Percentiles rank a stretch among this genome's conserved stretches.
Evolutionary conservation across 2,113 vertebrate species (phyloP).

Genomic region (pig (Sus scrofa)): T2T-Sscrofa CM000812.6:242854501-242855000

Average conservation of each 20-base stretch:
- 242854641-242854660: not conserved
- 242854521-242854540: slow-evolving; percentile 47
- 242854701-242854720: slow-evolving; percentile 2
- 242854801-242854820: slow-evolving; percentile 65
- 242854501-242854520: slow-evolving; percentile 63
- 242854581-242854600: not conserved
- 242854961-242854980: slow-evolving; percentile 46
- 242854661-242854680: not conserved
- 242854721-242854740: slow-evolving; percentile 68
- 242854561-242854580: slow-evolving; percentile 40
- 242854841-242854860: slow-evolving; percentile 60
- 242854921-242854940: slow-evolving; percentile 75
- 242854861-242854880: slow-evolving; percentile 46
- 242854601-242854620: slow-evolving; percentile 46
- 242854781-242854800: slow-evolving; percentile 58
- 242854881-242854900: slow-evolving; percentile 47
- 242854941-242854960: slow-evolving; percentile 62
- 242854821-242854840: slow-evolving; percentile 77
- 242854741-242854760: slow-evolving; percentile 63
- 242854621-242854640: not conserved
- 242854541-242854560: slow-evolving; percentile 28
- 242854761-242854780: slow-evolving; percentile 15
- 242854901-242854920: slow-evolving; percentile 43
- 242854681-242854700: slow-evolving; percentile 58
- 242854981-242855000: slow-evolving; percentile 59